These are phyloP conservation scores for Bombus superbus DNA, from an alignment of 1,140 invertebrate genomes.

Conservation along the genomic window DNA sequence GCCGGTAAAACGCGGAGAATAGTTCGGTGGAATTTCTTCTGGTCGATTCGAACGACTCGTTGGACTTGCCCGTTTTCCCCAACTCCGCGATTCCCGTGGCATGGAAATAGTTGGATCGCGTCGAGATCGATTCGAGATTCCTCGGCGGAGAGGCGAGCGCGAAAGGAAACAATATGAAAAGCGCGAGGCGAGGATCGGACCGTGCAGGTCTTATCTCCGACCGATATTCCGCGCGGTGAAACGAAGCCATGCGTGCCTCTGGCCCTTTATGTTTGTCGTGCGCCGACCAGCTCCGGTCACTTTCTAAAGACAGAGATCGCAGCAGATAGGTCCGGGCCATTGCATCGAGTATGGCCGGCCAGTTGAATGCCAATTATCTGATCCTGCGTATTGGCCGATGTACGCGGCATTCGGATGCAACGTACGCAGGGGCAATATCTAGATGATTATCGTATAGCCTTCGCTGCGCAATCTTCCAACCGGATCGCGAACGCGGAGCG, in stretches of 20 bases:
- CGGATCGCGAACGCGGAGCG: slow-evolving; percentile 76
- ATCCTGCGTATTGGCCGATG: slow-evolving; percentile 72
- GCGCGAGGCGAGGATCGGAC: not conserved
- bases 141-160: not conserved
- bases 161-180: slow-evolving; percentile 30
- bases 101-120: not conserved
- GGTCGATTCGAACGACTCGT: not conserved
- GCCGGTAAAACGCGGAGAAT: not conserved
- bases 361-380: slow-evolving; percentile 80
- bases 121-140: not conserved
- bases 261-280: slow-evolving; percentile 63
- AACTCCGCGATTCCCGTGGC: no score
- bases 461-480: slow-evolving; percentile 74
- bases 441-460: slow-evolving; percentile 77
- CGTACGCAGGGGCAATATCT: slow-evolving; percentile 77
- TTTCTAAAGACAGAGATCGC: slow-evolving; percentile 68
- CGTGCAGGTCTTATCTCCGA: not conserved
- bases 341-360: slow-evolving; percentile 62
- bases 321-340: slow-evolving; percentile 70
- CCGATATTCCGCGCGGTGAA: slow-evolving; percentile 27
- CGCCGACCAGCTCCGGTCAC: slow-evolving; percentile 64
- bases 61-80: no score
- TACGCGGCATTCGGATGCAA: slow-evolving; percentile 67
- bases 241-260: slow-evolving; percentile 21
- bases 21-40: not conserved